Conservation (phyloP, 2,797 vertebrate genomes). For the Thripadectes ignobilis region DNA sequence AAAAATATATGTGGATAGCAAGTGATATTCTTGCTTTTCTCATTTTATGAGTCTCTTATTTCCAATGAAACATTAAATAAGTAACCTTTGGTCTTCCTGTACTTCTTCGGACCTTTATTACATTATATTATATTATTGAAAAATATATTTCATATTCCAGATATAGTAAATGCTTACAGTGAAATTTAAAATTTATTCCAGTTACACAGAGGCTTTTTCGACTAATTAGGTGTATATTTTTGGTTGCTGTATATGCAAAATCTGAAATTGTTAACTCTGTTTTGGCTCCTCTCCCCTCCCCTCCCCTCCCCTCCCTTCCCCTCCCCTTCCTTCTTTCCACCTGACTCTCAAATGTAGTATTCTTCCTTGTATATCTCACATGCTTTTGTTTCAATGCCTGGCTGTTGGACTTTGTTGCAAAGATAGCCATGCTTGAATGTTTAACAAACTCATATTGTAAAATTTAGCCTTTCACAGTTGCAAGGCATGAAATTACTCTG, state of each 20-base stretch:
- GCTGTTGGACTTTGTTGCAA: neutral
- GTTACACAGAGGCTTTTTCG: neutral
- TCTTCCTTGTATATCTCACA: neutral
- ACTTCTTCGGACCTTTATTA: neutral
- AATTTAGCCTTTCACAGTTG: neutral
- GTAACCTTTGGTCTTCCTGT: neutral
- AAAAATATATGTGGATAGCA: neutral
- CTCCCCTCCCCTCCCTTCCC: too few species aligned
- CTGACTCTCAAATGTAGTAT: neutral
- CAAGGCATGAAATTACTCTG: neutral
- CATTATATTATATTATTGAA: neutral
- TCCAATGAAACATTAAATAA: neutral
- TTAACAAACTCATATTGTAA: neutral
- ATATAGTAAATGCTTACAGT: neutral
- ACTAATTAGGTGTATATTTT: neutral
- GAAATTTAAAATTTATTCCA: neutral
- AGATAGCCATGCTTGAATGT: neutral
- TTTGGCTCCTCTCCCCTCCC: neutral
- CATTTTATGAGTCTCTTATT: neutral
- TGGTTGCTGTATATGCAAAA: neutral
- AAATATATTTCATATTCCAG: neutral
- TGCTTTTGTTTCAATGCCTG: neutral
- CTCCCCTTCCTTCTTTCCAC: too few species aligned
- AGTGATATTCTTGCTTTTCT: neutral
- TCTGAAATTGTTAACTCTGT: neutral